Evolutionary conservation across 30 jellyfish, hydroid and myxozoan genomes (phyloP), one percentile per base, ranked within the genome.

Genomic region (Hydra vulgaris): DNA sequence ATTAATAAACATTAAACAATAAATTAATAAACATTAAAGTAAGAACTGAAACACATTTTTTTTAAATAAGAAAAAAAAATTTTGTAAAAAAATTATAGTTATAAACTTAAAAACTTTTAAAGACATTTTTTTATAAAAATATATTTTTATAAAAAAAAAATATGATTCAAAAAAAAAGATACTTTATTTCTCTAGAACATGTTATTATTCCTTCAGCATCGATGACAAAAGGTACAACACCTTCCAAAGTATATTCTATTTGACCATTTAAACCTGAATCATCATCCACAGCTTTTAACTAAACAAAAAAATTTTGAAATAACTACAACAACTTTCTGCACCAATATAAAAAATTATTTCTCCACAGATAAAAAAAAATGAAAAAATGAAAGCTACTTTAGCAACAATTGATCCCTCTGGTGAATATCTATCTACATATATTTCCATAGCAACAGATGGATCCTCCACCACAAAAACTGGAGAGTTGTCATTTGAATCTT

Each of bases 241-340:
- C 82, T 74, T 23, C 79, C 17, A 87, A 66, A 22, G 86, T 17
- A 75, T 92, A 92, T 16, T 21, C 76, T 74, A 92, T 52, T 54
- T 72, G 61, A 20, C 95, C 98, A 81, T 92, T 92, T 15, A 8
- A 72, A 53, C 96, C 98, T 15, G 94, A 74, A 75, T 92, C 98
- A 71, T 76, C 80, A 79, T 92, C 98, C 54, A 68, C 79, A 8
- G 98, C 98, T 54, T 85, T 88, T 79, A 77, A 87, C 98, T 92
- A 70, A 26, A 81, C 71, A 77, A 15, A 73, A 77, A 4, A 15
- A 1, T 7, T 40, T 20, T 4, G 52, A 7, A 40, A n/a, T n/a
- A n/a, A n/a, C n/a, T n/a, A n/a, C n/a, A n/a, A n/a, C n/a, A n/a
- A n/a, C n/a, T n/a, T n/a, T n/a, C n/a, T n/a, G n/a, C n/a, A n/a